Percentiles rank a stretch among this genome's conserved stretches.
Evolutionary conservation across 1,140 invertebrate species (phyloP).

Genomic region (Phymorhynchus buccinoides): DNA sequence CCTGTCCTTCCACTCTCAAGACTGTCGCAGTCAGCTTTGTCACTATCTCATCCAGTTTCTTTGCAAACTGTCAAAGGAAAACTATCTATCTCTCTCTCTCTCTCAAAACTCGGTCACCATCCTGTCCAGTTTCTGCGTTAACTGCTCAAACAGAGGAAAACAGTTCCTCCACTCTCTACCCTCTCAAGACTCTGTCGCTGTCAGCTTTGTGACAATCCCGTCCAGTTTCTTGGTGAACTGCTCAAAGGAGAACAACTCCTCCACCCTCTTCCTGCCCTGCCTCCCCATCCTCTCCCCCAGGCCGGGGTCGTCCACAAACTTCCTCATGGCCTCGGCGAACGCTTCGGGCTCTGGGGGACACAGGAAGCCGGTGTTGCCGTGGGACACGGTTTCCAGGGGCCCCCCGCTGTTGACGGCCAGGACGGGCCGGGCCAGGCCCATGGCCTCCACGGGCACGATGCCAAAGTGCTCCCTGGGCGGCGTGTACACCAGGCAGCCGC

Average conservation of each 20-base stretch:
- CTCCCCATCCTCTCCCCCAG: slow-evolving; percentile 80
- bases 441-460: slow-evolving; percentile 98
- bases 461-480: slow-evolving; percentile 99
- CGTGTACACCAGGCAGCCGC: slow-evolving; percentile 91
- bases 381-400: slow-evolving; percentile 91
- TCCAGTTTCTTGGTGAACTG: slow-evolving; percentile 82
- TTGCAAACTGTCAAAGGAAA: slow-evolving; percentile 87
- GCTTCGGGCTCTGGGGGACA: slow-evolving; percentile 79
- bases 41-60: slow-evolving; percentile 80
- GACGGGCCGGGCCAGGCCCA: slow-evolving; percentile 94
- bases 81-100: too few relatives aligned
- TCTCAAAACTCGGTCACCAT: too few relatives aligned
- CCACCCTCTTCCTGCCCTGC: slow-evolving; percentile 81
- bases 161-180: too few relatives aligned
- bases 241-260: slow-evolving; percentile 85
- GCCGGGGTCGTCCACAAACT: slow-evolving; percentile 77
- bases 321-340: slow-evolving; percentile 87
- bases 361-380: slow-evolving; percentile 92
- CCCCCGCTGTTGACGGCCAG: slow-evolving; percentile 96
- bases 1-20: too few relatives aligned
- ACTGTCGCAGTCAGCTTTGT: slow-evolving; percentile 40
- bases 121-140: too few relatives aligned
- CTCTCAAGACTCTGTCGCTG: neutral
- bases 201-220: slow-evolving; percentile 75
- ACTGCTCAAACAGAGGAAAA: too few relatives aligned